Conservation (phyloP, 1,140 invertebrate species). For the Papilio aristodemus region DNA sequence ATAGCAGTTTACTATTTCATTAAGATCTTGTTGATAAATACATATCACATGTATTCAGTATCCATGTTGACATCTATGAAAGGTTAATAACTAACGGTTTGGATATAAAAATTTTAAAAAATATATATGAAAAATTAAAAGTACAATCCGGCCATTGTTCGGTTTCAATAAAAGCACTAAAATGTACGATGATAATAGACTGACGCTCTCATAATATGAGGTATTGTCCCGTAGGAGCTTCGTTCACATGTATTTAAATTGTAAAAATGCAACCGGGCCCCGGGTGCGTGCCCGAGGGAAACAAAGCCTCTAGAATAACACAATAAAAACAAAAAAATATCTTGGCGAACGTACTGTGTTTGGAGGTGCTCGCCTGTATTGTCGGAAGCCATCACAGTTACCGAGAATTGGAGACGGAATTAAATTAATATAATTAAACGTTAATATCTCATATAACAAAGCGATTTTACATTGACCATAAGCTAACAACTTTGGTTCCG, state of each 20-base stretch:
- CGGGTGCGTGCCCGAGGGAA: conserved; percentile 1
- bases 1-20: too few species aligned
- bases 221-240: not conserved
- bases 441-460: too few species aligned
- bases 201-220: not conserved
- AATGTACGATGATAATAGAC: conserved; percentile 18
- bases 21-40: too few species aligned
- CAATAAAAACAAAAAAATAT: conserved; percentile 30
- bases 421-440: not conserved
- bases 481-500: too few species aligned
- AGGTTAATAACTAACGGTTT: not conserved
- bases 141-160: not conserved
- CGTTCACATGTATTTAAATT: conserved; percentile 23
- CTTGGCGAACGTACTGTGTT: not conserved
- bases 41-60: too few species aligned
- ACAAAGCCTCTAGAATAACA: conserved; percentile 13
- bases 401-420: not conserved
- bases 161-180: not conserved
- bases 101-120: not conserved
- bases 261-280: conserved; percentile 5
- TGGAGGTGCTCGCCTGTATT: not conserved
- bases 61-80: too few species aligned
- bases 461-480: conserved; percentile 7
- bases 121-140: not conserved
- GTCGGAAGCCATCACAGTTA: not conserved